Conservation (phyloP, 2,113 vertebrate genomes). For the Burhinus bistriatus region DNA sequence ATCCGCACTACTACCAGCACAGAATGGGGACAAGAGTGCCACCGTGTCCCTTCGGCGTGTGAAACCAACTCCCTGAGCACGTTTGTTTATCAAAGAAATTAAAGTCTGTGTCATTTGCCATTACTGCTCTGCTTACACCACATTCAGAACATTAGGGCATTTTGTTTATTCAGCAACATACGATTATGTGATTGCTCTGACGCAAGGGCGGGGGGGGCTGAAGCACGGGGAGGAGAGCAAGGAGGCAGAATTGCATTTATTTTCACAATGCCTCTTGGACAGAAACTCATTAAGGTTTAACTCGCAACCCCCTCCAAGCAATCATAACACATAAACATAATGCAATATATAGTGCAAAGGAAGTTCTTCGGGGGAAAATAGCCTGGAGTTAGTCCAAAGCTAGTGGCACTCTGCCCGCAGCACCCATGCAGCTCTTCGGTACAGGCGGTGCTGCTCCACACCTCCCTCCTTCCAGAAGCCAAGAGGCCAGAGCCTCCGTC, state of each 20-base stretch:
- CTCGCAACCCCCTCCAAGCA: neutral
- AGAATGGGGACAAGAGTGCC: neutral
- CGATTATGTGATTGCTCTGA: neutral
- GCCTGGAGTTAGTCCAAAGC: neutral
- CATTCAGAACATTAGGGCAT: neutral
- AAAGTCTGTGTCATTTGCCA: neutral
- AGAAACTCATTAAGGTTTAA: conserved; percentile 47
- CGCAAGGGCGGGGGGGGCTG: accelerated
- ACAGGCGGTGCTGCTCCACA: neutral
- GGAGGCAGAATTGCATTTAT: neutral
- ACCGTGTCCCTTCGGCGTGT: neutral
- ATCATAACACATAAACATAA: neutral
- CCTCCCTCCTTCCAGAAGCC: neutral
- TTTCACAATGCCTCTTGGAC: neutral
- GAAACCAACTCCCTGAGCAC: neutral
- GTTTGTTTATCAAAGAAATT: neutral
- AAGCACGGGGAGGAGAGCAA: neutral
- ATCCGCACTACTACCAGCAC: accelerated
- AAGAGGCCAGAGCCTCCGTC: neutral
- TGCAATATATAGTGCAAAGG: neutral
- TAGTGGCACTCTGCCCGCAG: accelerated
- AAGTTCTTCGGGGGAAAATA: neutral
- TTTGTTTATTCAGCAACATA: conserved; percentile 42
- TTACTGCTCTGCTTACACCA: neutral
- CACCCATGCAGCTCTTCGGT: neutral